Evolutionary conservation across 1,140 invertebrate species (phyloP), one percentile per base, ranked within the genome.

Genomic region (Ectropis grisescens): DNA sequence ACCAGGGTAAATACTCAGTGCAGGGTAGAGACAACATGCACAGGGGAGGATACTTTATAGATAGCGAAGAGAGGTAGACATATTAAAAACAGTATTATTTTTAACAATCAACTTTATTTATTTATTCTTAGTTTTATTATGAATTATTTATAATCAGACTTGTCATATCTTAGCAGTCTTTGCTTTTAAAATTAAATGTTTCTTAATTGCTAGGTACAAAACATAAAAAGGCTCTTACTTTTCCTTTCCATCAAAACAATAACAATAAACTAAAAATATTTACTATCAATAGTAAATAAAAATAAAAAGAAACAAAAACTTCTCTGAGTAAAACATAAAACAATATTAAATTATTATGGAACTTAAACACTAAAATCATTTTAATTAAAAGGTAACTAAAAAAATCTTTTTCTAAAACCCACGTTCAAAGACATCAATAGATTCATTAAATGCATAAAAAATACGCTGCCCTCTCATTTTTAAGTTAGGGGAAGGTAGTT

Each of bases 111-210:
- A 28, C 31, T 22, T 40, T 31, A 31, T 29, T 40, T 33, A 33
- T 40, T 40, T 40, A 31, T 28, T 29, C n/a, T 40, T 33, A 33
- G 33, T 40, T 38, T 40, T 28, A 28, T 40, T 19, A 40, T 40
- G 16, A 40, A 29, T 40, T 40, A 40, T 40, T 40, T 29, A 40
- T 33, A 29, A 40, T 40, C 30, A 39, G 24, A 33, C 24, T 28
- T 39, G 14, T 37, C 27, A 30, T 37, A 29, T 37, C 15, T 37
- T 30, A 11, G 27, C 27, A 37, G 35, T 29, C 28, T 24, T 37
- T 30, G 12, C 24, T 30, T 30, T 29, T 37, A 37, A 37, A 37
- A 36, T 37, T 37, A 30, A 30, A 37, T 29, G 27, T 37, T 37
- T 37, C 35, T 29, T 25, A 37, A 37, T 16, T n/a, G 28, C 35